A percentile compares a stretch with the other conserved stretches of the same genome.
Conservation (phyloP, 2,888 invertebrate genomes). For the Rhagium mordax region DNA sequence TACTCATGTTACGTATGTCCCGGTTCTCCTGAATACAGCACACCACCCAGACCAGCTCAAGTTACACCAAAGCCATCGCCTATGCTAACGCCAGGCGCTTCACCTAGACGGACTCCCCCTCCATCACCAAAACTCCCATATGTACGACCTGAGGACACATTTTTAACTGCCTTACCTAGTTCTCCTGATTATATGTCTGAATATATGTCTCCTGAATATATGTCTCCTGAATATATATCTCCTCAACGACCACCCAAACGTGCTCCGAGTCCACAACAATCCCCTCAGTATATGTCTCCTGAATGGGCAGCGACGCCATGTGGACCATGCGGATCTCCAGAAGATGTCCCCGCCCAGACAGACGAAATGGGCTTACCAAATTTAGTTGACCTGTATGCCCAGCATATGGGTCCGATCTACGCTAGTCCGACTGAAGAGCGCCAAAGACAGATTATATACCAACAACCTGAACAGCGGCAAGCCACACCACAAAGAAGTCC, state of each 20-base stretch:
- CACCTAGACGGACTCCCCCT: not conserved
- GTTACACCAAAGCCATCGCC: constrained; percentile 18
- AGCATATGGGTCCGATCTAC: constrained; percentile 20
- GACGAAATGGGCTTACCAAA: constrained; percentile 18
- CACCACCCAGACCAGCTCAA: not conserved
- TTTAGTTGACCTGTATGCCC: constrained; percentile 12
- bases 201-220: not conserved
- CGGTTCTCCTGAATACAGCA: not conserved
- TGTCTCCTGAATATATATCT: not conserved
- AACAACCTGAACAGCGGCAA: not conserved
- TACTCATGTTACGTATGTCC: not conserved
- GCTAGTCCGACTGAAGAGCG: constrained; percentile 5
- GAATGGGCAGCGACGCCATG: not conserved
- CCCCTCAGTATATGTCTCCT: not conserved
- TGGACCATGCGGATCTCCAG: not conserved
- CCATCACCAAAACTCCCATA: not conserved
- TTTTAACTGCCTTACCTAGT: not conserved
- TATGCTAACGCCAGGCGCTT: not conserved
- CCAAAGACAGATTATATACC: constrained; percentile 5
- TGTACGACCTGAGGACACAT: not conserved
- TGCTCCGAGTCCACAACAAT: no score
- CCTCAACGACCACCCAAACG: no score
- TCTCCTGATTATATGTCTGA: not conserved
- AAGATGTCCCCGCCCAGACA: not conserved
- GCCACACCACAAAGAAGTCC: not conserved